Conservation (phyloP, 2,888 invertebrate species). For the Peribatodes rhomboidaria region DNA sequence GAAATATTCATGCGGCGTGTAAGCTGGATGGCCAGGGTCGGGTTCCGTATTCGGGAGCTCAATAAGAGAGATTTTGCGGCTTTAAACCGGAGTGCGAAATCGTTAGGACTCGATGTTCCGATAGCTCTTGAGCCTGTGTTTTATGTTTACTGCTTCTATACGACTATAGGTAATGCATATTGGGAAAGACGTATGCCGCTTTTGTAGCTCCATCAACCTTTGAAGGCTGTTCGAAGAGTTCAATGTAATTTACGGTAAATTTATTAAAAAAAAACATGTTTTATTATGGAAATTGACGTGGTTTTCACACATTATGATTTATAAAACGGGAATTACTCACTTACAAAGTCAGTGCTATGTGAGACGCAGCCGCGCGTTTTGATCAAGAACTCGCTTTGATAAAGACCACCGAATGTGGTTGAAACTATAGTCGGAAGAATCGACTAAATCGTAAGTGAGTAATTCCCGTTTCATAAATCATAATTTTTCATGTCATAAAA, state of each 20-base stretch:
- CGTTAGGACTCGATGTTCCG: slow-evolving; percentile 28
- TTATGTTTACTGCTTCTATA: slow-evolving; percentile 18
- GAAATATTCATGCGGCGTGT: slow-evolving; percentile 66
- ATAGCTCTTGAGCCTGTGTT: slow-evolving; percentile 23
- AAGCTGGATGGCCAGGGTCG: slow-evolving; percentile 52
- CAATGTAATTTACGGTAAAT: background rate
- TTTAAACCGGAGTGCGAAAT: slow-evolving; percentile 43
- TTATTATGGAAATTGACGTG: too few species aligned
- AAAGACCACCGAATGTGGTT: too few species aligned
- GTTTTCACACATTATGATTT: too few species aligned
- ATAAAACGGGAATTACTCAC: too few species aligned
- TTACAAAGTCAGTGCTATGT: too few species aligned
- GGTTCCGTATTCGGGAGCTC: slow-evolving; percentile 46
- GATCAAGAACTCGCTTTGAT: too few species aligned
- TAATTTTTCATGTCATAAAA: too few species aligned
- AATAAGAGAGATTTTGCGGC: slow-evolving; percentile 61
- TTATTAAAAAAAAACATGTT: background rate
- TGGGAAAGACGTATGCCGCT: slow-evolving; percentile 1
- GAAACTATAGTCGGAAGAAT: too few species aligned
- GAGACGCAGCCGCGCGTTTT: too few species aligned
- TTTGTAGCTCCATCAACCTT: background rate
- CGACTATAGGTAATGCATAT: slow-evolving; percentile 5
- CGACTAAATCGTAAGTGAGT: too few species aligned
- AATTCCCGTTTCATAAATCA: too few species aligned
- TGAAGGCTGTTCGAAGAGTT: background rate